Evolutionary conservation across 1,140 invertebrate genomes (phyloP).

Genomic region (Macrosteles quadrilineatus): DNA sequence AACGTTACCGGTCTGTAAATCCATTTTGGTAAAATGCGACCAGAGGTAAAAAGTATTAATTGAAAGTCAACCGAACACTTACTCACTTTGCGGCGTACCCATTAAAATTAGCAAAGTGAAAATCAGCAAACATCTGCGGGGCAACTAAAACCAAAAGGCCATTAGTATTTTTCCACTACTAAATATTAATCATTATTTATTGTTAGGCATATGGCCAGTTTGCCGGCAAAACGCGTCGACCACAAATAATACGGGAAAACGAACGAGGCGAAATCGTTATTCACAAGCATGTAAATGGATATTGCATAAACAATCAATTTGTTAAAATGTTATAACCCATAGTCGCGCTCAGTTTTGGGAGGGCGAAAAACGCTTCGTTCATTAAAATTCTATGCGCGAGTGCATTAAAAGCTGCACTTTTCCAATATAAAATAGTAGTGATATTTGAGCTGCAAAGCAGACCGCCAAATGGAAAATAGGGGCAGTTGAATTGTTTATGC

Average conservation of each 20-base stretch:
- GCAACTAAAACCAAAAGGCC: conserved; percentile 18
- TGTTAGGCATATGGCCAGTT: neutral
- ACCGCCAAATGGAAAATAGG: conserved; percentile 7
- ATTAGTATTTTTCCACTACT: conserved; percentile 19
- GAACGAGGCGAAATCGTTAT: conserved; percentile 2
- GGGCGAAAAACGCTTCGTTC: neutral
- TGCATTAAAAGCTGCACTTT: conserved; percentile 24
- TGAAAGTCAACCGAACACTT: conserved; percentile 16
- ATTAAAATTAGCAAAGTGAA: conserved; percentile 26
- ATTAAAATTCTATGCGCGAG: conserved; percentile 17
- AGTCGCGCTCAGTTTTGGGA: neutral
- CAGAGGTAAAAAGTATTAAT: conserved; percentile 17
- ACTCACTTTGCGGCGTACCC: conserved; percentile 10
- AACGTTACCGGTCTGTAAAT: neutral
- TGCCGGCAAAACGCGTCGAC: neutral
- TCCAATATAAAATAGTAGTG: conserved; percentile 21
- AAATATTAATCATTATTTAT: conserved; percentile 23
- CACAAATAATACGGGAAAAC: conserved; percentile 18
- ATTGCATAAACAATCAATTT: conserved; percentile 20
- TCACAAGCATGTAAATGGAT: conserved; percentile 24
- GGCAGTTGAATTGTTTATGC: conserved; percentile 12
- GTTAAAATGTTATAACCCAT: conserved; percentile 11
- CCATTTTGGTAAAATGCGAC: conserved; percentile 7
- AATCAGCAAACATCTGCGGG: neutral
- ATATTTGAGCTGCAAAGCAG: neutral